Percentiles rank a stretch among this genome's conserved stretches.
Conservation (phyloP, 2,797 vertebrate genomes). For the Clarias platycephalus region DNA sequence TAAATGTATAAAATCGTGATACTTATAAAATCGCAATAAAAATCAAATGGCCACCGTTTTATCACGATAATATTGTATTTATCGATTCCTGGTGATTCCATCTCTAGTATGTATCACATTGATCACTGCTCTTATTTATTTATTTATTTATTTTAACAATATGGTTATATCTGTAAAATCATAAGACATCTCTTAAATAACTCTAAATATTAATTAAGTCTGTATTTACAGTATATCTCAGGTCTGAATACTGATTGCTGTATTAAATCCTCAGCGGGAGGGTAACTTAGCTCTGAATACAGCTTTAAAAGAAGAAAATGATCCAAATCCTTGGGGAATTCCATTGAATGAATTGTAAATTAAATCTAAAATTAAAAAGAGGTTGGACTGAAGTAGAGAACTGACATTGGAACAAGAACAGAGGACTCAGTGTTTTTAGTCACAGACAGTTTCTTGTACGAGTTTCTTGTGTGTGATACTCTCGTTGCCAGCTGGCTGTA, state of each 20-base stretch:
- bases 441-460: constrained; percentile 44
- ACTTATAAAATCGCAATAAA: no score
- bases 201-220: neutral
- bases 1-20: no score
- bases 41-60: no score
- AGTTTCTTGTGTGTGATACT: constrained; percentile 35
- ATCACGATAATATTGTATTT: no score
- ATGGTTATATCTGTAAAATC: neutral
- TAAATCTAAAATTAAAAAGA: constrained; percentile 18
- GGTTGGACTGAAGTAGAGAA: constrained; percentile 12
- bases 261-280: neutral
- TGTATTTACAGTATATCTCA: neutral
- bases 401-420: constrained; percentile 46
- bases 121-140: neutral
- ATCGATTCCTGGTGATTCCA: no score
- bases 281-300: neutral
- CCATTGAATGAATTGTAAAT: neutral
- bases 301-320: neutral
- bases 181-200: neutral
- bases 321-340: neutral
- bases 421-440: constrained; percentile 40
- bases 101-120: neutral
- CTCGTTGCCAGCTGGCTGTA: constrained; percentile 41
- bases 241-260: neutral
- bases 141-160: neutral